phyloP scores from a whole-genome alignment of 2,888 invertebrate genomes.

The Harpalus rufipes region DNA sequence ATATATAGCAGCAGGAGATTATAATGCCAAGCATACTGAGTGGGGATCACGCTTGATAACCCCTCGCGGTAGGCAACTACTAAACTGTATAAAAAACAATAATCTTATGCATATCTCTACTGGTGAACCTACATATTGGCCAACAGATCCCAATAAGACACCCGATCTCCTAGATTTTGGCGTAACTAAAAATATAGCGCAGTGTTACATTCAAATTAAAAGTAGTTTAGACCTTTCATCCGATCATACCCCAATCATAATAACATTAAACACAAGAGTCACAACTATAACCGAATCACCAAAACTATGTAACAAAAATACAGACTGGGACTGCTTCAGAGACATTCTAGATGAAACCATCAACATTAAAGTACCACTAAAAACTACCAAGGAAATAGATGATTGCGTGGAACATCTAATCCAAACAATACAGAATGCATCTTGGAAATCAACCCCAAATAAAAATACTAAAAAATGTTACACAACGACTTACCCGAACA shows the following conservation, averaged over 20 bases:
- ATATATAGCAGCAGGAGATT: too few species aligned
- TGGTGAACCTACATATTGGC: conserved; percentile 6
- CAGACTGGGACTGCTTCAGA: background rate
- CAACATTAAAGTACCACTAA: background rate
- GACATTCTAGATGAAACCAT: background rate
- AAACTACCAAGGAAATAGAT: background rate
- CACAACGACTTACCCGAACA: too few species aligned
- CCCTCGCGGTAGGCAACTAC: background rate
- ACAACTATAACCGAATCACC: background rate
- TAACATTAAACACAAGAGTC: background rate
- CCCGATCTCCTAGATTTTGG: conserved; percentile 1
- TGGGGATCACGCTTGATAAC: too few species aligned
- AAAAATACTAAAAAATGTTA: too few species aligned
- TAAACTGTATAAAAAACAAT: conserved; percentile 3
- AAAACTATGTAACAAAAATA: background rate
- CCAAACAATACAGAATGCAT: background rate
- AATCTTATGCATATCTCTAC: background rate
- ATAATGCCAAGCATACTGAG: too few species aligned
- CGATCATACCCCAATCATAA: background rate
- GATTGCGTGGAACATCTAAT: background rate
- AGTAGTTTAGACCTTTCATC: background rate
- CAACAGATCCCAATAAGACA: conserved; percentile 1
- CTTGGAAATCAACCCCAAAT: background rate
- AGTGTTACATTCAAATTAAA: background rate
- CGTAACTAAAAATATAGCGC: background rate